Evolutionary conservation across 1,140 invertebrate genomes (phyloP), one percentile per base, ranked within the genome.

Genomic region (Hestina assimilis): DNA sequence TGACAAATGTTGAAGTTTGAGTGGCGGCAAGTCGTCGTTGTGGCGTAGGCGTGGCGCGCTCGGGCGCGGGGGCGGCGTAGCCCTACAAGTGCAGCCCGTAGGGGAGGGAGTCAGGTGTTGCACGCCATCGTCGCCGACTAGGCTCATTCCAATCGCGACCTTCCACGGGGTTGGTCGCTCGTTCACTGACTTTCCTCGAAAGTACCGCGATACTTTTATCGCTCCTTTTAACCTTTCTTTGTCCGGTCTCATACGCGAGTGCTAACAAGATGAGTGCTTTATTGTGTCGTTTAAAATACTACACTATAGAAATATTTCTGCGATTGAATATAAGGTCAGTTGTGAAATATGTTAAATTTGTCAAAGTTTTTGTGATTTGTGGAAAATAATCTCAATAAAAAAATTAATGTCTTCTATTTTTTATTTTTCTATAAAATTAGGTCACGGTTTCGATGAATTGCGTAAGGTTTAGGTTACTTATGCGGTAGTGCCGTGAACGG

Each of bases 81-180:
- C 78, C 87, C 70, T 79, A 81, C 82, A 84, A 86, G 83, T 83
- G 81, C 77, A 79, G 28, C 40, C 66, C 50, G 53, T 50, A 43
- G 41, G 62, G 45, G 63, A 55, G 45, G 58, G 65, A 59, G 60
- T 66, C 84, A 87, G 84, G 83, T 87, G 85, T 73, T 78, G 73
- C 74, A 75, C 63, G 70, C 63, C 68, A 63, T 58, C 63, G 60
- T 60, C 61, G 50, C 40, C 43, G 58, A 59, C 46, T 20, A 59
- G 38, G 48, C 65, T 75, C 75, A 87, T 67, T 83, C 63, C 47
- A 48, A 45, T 59, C 28, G 45, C 71, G 69, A 51, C 65, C 67
- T 41, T 71, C 63, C 45, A 23, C 52, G 42, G 45, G 61, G 42
- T 58, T 48, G 68, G 70, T 59, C 72, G 71, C 9, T n/a, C 43